Percentiles rank a stretch among this genome's conserved stretches.
Conservation (phyloP, 2,113 vertebrate genomes). For the Oncorhynchus kisutch region DNA sequence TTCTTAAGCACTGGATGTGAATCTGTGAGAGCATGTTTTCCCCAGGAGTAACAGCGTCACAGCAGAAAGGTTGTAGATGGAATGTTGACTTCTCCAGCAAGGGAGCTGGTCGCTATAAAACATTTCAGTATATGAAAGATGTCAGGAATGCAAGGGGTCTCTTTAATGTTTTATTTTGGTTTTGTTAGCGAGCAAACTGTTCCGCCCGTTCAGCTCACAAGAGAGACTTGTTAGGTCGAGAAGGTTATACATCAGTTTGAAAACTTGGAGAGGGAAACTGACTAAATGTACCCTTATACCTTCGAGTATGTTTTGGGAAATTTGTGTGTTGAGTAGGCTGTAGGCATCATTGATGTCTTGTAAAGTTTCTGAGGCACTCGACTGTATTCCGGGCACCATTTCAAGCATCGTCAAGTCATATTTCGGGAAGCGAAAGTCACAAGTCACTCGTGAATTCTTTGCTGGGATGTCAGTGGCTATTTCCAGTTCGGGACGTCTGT, state of each 20-base stretch:
- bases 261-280: conserved; percentile 39
- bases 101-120: conserved; percentile 40
- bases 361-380: neutral
- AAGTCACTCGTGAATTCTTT: conserved; percentile 37
- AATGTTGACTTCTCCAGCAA: conserved; percentile 28
- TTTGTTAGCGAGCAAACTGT: conserved; percentile 30
- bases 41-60: neutral
- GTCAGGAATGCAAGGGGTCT: conserved; percentile 50
- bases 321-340: neutral
- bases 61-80: conserved; percentile 32
- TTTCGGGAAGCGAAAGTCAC: conserved; percentile 58
- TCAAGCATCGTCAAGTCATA: conserved; percentile 28
- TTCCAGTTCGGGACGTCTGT: conserved; percentile 25
- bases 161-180: conserved; percentile 64
- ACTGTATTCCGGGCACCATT: neutral
- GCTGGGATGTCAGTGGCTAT: conserved; percentile 45
- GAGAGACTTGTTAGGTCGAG: conserved; percentile 26
- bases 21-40: neutral
- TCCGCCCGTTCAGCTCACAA: conserved; percentile 32
- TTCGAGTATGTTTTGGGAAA: neutral
- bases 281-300: neutral
- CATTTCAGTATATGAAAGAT: conserved; percentile 21
- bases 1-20: neutral
- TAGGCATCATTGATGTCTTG: neutral
- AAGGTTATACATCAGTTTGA: conserved; percentile 27